phyloP scores from a whole-genome alignment of 1,140 invertebrate genomes.

The Tenebrio molitor region DNA sequence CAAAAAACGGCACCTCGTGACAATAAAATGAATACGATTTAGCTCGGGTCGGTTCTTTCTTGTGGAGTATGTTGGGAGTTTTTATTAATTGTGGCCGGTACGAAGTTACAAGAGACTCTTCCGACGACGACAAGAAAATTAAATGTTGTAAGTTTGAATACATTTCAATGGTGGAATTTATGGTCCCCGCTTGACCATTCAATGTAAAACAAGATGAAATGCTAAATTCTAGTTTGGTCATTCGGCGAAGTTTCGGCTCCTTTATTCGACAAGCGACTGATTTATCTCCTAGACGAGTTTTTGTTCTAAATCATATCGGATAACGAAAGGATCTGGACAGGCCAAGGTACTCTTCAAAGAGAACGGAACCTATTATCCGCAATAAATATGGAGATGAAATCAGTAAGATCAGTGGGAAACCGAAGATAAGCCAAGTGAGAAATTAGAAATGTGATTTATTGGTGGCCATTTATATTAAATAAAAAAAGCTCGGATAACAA shows the following conservation, averaged over 20 bases:
- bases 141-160: constrained; percentile 31
- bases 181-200: constrained; percentile 55
- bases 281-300: constrained; percentile 40
- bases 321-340: no score
- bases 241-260: constrained; percentile 54
- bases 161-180: constrained; percentile 57
- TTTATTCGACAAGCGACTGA: constrained; percentile 42
- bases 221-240: constrained; percentile 54
- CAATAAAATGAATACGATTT: constrained; percentile 39
- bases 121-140: constrained; percentile 21
- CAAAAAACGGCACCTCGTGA: constrained; percentile 47
- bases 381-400: constrained; percentile 31
- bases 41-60: constrained; percentile 9
- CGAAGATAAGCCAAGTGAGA: constrained; percentile 22
- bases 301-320: constrained; percentile 15
- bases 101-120: constrained; percentile 3
- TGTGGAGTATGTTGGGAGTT: background rate
- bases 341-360: background rate
- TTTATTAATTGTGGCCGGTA: constrained; percentile 24
- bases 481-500: constrained; percentile 5
- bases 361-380: constrained; percentile 6
- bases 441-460: constrained; percentile 39
- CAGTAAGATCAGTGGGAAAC: constrained; percentile 5
- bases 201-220: constrained; percentile 63
- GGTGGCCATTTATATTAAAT: constrained; percentile 13